Evolutionary conservation across 2,888 invertebrate genomes (phyloP), one percentile per base, ranked within the genome.

Genomic region (Pristionchus maxplancki): DNA sequence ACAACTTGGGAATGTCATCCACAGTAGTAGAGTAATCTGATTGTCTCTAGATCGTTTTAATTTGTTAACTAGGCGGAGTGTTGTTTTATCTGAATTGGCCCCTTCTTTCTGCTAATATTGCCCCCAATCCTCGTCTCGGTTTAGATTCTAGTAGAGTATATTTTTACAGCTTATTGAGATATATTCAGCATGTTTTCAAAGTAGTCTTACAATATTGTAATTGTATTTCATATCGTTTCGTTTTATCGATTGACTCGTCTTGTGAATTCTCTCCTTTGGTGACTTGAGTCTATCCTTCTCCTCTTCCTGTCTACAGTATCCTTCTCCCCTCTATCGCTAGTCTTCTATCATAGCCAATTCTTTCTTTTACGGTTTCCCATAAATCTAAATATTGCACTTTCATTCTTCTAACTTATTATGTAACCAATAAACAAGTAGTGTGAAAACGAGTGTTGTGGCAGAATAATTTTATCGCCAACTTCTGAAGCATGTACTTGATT

Each of bases 321-420:
- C 64, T 40, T 58, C 85, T 53, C 64, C 58, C 37, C 34, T 85
- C 85, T 85, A 64, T 64, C 85, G 85, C 85, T 85, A 85, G 85
- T 85, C 85, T 64, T 28, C 82, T 53, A 53, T 83, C 82, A 83
- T 83, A 50, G 53, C 82, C 82, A 53, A 62, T 85, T 85, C 53
- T 85, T 85, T 64, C 40, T 64, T 37, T 44, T 85, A 85, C 85
- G 85, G 85, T 85, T 85, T 85, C 85, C 58, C 64, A 31, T 40
- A 40, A 31, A 9, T 78, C 48, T 78, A 78, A 78, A 78, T 78
- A 78, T 44, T 78, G 78, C 44, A 78, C 78, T 78, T 78, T 78
- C 78, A 24, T 44, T 78, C 44, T 78, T 78, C 78, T 78, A 78
- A 78, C 78, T 78, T 78, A 78, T 78, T 74, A 40, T 40, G 40